Base-by-base conservation (phyloP, 1,140 invertebrate genomes). In the Ceratina australensis region DNA sequence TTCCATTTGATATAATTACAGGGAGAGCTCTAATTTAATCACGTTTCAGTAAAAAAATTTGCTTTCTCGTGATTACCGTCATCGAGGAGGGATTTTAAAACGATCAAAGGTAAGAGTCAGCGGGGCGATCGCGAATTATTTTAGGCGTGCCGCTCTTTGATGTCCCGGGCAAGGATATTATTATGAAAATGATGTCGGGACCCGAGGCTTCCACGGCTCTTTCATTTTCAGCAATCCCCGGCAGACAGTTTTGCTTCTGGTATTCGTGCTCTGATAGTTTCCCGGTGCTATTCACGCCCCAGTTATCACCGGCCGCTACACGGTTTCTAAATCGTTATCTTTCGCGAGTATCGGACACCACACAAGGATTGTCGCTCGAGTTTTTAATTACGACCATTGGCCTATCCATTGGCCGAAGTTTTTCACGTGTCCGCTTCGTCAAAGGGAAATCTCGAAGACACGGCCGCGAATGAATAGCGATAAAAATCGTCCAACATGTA, bases 221-320 rank as follows among this genome's bases (percentile, higher is more conserved):
- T 68, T 68, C 64, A 50, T 68, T 68, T 76, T 49, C 33, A 28
- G 22, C 33, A 60, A 76, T 68, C 54, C 15, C 73, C 56, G 65
- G 10, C 65, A 68, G 65, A 42, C 33, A 42, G 33, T 28, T 69
- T 76, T 60, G 42, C 64, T 49, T 18, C 26, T 33, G 26, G 26
- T 69, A 69, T 76, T 76, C 47, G 65, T 76, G 57, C 74, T 76
- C 74, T 76, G 74, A 76, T 68, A 69, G 69, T 76, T 76, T 24
- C 49, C 26, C 10, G 2, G 3, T 28, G 66, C 47, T 52, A 47
- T 77, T 71, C 67, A 71, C 57, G 66, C 57, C 49, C 65, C 66
- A 71, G 57, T 76, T 76, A 61, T 76, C 74, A 52, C 33, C 33
- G n/a, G 54, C 8, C 42, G 20, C n/a, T 22, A 52, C 42, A 28